These are phyloP conservation scores for Mus minutoides DNA, from an alignment of 2,797 vertebrate genomes.

Conservation along the genomic window DNA sequence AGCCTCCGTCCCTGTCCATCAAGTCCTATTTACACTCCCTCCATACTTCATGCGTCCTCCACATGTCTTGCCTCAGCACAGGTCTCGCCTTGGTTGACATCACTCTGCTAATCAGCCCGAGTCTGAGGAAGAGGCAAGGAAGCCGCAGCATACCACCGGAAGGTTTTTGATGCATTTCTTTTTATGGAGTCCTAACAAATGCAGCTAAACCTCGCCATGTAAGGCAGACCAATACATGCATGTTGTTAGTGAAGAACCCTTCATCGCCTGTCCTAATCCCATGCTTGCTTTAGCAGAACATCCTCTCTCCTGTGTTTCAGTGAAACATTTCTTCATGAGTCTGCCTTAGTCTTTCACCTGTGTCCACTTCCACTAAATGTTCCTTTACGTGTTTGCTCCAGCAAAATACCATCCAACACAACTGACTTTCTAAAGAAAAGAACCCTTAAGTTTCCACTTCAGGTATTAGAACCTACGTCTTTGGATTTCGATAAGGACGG, in stretches of 20 bases:
- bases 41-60: not conserved
- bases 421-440: not conserved
- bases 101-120: not conserved
- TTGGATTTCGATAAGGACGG: too few species aligned
- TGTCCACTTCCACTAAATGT: not conserved
- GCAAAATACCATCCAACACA: not conserved
- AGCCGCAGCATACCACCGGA: not conserved
- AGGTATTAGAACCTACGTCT: not conserved
- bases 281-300: not conserved
- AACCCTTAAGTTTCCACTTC: not conserved
- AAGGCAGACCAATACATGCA: not conserved
- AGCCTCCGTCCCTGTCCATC: not conserved
- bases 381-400: not conserved
- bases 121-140: not conserved
- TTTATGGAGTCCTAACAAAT: not conserved
- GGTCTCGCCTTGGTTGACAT: not conserved
- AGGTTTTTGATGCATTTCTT: not conserved
- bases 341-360: not conserved
- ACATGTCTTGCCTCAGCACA: not conserved
- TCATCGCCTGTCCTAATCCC: not conserved
- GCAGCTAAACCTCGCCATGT: not conserved
- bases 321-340: fast-evolving
- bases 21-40: not conserved
- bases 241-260: not conserved
- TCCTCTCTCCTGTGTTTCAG: not conserved